These are phyloP conservation scores for Schizothorax lantsangensis DNA, from an alignment of 2,797 vertebrate species.

Conservation along the genomic window DNA sequence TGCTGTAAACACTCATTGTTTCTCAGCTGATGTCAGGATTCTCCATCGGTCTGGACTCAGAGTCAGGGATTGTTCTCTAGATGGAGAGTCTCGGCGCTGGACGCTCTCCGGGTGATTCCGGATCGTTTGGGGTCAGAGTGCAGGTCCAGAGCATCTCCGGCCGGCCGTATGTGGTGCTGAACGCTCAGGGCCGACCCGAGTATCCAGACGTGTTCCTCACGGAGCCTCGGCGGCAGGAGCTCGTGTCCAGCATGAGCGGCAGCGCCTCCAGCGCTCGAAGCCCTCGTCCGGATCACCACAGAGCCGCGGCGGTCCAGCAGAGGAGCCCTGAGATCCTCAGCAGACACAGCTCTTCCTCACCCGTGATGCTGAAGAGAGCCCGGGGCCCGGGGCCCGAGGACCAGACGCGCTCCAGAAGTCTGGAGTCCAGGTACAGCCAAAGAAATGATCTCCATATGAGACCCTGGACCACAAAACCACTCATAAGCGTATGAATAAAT, in stretches of 20 bases:
- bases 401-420: slow-evolving; percentile 87
- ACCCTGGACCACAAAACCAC: too few relatives aligned
- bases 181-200: slow-evolving; percentile 77
- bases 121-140: slow-evolving; percentile 90
- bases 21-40: background rate
- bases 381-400: slow-evolving; percentile 80
- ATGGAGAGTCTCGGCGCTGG: slow-evolving; percentile 85
- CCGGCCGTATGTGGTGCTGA: slow-evolving; percentile 92
- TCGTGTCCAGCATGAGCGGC: slow-evolving; percentile 53
- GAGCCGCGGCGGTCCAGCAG: slow-evolving; percentile 71
- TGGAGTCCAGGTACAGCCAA: slow-evolving; percentile 72
- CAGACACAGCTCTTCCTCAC: slow-evolving; percentile 39
- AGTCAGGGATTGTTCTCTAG: slow-evolving; percentile 1
- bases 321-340: slow-evolving; percentile 87
- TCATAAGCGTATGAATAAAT: too few relatives aligned
- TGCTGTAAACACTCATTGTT: slow-evolving; percentile 29
- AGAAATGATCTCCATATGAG: too few relatives aligned
- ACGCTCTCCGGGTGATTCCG: slow-evolving; percentile 67
- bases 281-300: slow-evolving; percentile 63
- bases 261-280: slow-evolving; percentile 67
- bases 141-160: slow-evolving; percentile 92
- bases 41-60: slow-evolving; percentile 8
- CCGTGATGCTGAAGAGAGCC: slow-evolving; percentile 60
- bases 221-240: slow-evolving; percentile 43
- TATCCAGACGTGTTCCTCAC: slow-evolving; percentile 68